Base-by-base conservation (phyloP, 2,888 invertebrate genomes). In the Drosophila picticornis region DNA sequence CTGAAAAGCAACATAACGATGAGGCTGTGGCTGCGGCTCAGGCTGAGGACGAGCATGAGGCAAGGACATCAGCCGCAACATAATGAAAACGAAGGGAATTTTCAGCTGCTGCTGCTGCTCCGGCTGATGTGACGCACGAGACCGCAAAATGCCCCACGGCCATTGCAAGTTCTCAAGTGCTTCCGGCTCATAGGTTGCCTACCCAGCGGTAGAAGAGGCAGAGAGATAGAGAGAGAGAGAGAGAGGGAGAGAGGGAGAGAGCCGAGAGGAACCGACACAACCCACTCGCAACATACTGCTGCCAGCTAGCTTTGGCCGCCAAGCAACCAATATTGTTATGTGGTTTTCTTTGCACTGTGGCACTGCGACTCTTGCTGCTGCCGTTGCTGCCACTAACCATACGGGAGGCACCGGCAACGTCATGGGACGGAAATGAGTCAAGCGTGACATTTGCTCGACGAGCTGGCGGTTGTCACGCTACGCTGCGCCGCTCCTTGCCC, bases 41-140 rank as follows among this genome's bases (percentile, higher is more conserved):
- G 31, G 53, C 48, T 34, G 43, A 48, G 58, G 60, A 51, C 34
- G 64, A 60, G 66, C 51, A 81, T 62, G 84, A 61, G 82, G 77
- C 71, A 80, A 79, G 81, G 80, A 86, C 89, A 88, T 76, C n/a
- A 77, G 89, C 87, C 90, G 89, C 90, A 88, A 86, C 90, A 90
- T 88, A 88, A 88, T 88, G 87, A 90, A 88, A 90, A 90, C 84
- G 87, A 88, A 90, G 87, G 90, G 87, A 88, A 88, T 90, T 90
- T 88, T 81, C 90, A 85, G 79, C 59, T 88, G 62, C 60, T 32
- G 61, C 38, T 40, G 52, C 58, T 34, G 13, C 38, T 56, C 36
- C 4, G 4, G 27, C 27, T 27, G 68, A 81, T 81, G 83, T 81
- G 89, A 90, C 87, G 90, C 90, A 87, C 72, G 89, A 90, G 90